phyloP scores from a whole-genome alignment of 2,888 invertebrate genomes.

The Stramonita haemastoma region DNA sequence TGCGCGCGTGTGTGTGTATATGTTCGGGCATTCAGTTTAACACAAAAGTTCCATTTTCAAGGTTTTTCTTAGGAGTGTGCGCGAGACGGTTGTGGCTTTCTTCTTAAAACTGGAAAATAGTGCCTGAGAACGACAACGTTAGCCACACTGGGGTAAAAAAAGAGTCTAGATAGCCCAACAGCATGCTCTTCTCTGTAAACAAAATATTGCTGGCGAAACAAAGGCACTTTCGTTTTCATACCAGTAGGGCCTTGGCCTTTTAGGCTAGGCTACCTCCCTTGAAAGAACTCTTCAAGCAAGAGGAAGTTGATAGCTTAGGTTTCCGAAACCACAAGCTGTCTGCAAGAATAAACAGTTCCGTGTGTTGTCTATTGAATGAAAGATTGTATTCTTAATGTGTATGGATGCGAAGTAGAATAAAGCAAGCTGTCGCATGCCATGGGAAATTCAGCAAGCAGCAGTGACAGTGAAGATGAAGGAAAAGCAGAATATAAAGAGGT shows the following conservation, averaged over 20 bases:
- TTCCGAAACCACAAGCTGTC: background rate
- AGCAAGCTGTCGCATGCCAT: slow-evolving; percentile 42
- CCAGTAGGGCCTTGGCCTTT: background rate
- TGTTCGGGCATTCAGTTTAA: no score
- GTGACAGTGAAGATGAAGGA: slow-evolving; percentile 70
- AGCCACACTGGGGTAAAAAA: no score
- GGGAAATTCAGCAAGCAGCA: slow-evolving; percentile 65
- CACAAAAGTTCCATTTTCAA: no score
- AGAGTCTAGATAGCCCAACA: no score
- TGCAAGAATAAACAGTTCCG: background rate
- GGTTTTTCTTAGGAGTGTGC: no score
- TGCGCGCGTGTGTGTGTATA: no score
- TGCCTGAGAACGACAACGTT: no score
- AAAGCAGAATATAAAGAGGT: slow-evolving; percentile 61
- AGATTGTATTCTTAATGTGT: no score
- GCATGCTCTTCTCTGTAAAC: no score
- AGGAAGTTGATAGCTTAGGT: background rate
- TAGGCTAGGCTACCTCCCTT: slow-evolving; percentile 3
- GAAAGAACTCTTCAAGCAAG: background rate
- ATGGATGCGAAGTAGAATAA: background rate
- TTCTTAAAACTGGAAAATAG: no score
- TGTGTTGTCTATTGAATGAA: background rate
- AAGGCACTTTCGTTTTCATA: background rate
- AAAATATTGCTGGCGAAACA: background rate
- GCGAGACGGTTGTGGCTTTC: no score